Evolutionary conservation across 1,140 invertebrate species (phyloP), one percentile per base, ranked within the genome.

Genomic region (Helicoverpa zea): DNA sequence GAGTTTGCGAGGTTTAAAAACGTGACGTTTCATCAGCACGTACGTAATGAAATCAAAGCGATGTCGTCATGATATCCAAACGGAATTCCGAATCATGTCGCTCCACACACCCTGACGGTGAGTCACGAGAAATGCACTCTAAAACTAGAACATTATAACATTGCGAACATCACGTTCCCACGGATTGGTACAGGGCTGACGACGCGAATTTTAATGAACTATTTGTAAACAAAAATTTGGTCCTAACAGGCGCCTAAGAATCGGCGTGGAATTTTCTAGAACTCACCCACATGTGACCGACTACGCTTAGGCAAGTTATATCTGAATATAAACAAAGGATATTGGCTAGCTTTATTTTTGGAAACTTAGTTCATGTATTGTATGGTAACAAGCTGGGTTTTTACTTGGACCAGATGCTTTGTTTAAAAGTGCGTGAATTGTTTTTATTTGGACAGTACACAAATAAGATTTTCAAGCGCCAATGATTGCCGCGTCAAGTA

Each of bases 91-190:
- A 66, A 68, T 51, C 47, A 72, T 52, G 35, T 73, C 54, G 73
- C 51, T 51, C 73, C 59, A 54, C 63, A 76, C 35, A 30, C 52
- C 59, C 49, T 49, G 66, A 12, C 47, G 12, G 81, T 88, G 83
- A 87, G 72, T 88, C 85, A 88, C 81, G 68, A 66, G 52, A 70
- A 59, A 76, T 84, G 78, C 82, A 77, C 79, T 80, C 80, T 82
- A 83, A 85, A 85, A 85, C 84, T 87, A 83, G 84, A 87, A 80
- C 83, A 82, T 84, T 80, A 87, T 70, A 83, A 83, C 83, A 81
- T 30, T 68, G 63, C 68, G 59, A 81, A 80, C 83, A 74, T 83
- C 83, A 83, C 81, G 78, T 83, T 85, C 82, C 80, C 82, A 84
- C 82, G 80, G 72, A 81, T 83, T 77, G 35, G 30, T 75, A 47